These are phyloP conservation scores for Rhabdornis inornatus DNA, from an alignment of 2,113 vertebrate genomes.

Conservation along the genomic window DNA sequence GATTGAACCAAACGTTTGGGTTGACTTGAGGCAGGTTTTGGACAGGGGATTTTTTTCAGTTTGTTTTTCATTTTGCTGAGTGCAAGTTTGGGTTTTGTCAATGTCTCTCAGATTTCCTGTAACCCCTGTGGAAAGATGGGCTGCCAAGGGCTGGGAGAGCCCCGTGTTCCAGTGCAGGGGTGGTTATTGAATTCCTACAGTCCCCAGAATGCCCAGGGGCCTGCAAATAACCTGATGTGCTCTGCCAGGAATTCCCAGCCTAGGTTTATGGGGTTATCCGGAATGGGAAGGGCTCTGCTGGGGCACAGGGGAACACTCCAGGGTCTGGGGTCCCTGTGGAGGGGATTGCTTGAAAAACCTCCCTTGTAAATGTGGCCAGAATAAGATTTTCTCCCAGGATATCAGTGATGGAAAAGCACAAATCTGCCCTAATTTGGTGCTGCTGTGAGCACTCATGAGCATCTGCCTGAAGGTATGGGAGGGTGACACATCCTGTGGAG, in stretches of 20 bases:
- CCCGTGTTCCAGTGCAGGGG: background rate
- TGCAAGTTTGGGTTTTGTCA: background rate
- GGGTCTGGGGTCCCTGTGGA: background rate
- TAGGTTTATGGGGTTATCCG: background rate
- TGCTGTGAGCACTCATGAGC: background rate
- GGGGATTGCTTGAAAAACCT: background rate
- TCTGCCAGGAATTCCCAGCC: background rate
- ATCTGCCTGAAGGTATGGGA: rapidly evolving
- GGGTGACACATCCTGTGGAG: background rate
- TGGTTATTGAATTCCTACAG: background rate
- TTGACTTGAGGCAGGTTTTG: background rate
- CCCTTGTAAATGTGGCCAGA: background rate
- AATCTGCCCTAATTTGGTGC: background rate
- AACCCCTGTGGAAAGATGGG: background rate
- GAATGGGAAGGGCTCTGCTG: background rate
- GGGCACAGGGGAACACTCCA: rapidly evolving
- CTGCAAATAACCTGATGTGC: background rate
- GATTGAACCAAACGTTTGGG: background rate
- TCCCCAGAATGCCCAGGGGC: background rate
- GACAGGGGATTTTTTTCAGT: background rate
- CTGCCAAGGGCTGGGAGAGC: background rate
- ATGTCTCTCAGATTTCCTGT: background rate
- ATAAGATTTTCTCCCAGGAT: background rate
- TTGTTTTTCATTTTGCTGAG: background rate
- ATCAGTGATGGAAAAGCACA: background rate